Percentiles rank a stretch among this genome's conserved stretches.
These are phyloP conservation scores for Pseudoips prasinana DNA, from an alignment of 2,888 invertebrate species.

Conservation along the genomic window DNA sequence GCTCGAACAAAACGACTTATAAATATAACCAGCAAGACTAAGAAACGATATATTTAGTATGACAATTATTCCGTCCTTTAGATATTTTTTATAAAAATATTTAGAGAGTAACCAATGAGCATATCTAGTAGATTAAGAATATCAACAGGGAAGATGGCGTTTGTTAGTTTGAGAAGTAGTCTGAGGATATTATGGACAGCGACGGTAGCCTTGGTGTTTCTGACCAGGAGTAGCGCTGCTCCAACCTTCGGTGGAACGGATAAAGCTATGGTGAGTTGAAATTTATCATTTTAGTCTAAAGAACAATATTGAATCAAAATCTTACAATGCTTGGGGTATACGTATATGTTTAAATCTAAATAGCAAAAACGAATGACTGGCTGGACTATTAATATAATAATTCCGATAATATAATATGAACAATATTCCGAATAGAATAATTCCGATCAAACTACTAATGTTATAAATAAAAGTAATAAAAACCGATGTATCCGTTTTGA, in stretches of 20 bases:
- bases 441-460: no score
- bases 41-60: constrained; percentile 50
- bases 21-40: constrained; percentile 46
- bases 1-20: constrained; percentile 48
- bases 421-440: no score
- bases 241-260: constrained; percentile 67
- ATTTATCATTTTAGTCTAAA: constrained; percentile 9
- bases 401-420: no score
- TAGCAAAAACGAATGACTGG: no score
- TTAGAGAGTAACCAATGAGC: constrained; percentile 55
- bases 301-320: no score
- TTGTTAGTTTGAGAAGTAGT: constrained; percentile 54
- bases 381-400: no score
- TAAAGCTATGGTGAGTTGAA: constrained; percentile 69
- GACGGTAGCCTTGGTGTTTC: constrained; percentile 52
- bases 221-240: constrained; percentile 65
- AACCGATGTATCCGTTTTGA: no score
- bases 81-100: constrained; percentile 54
- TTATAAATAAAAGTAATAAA: no score
- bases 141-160: constrained; percentile 57
- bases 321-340: no score
- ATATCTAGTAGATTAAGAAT: constrained; percentile 44
- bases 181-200: constrained; percentile 61
- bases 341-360: no score
- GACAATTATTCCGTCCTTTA: constrained; percentile 49